phyloP scores from a whole-genome alignment of 2,797 vertebrate genomes.

The Xenopus petersii region DNA sequence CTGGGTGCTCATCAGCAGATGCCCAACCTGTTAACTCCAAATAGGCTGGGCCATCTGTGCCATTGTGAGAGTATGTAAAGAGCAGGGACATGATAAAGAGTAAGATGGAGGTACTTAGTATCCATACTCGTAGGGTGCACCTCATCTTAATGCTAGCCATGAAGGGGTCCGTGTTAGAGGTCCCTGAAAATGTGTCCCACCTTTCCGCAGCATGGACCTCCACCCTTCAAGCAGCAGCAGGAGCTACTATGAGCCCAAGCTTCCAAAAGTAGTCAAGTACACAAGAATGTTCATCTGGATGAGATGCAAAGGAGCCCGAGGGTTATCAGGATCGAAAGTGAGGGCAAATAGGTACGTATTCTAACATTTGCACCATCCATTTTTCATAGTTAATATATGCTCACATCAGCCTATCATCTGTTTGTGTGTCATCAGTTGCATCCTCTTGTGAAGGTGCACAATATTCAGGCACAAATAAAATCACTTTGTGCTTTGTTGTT shows the following conservation, averaged over 20 bases:
- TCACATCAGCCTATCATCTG: neutral
- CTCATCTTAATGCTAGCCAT: conserved; percentile 63
- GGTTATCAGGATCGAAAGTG: too few species aligned
- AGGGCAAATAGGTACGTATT: neutral
- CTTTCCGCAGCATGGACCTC: conserved; percentile 34
- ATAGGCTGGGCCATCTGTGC: conserved; percentile 77
- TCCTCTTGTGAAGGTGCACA: neutral
- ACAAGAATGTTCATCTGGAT: neutral
- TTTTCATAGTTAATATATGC: too few species aligned
- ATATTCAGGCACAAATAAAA: neutral
- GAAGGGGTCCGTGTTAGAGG: conserved; percentile 4
- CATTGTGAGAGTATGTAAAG: conserved; percentile 89
- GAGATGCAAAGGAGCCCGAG: neutral
- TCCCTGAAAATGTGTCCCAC: conserved; percentile 17
- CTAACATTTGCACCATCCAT: neutral
- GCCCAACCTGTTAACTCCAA: conserved; percentile 78
- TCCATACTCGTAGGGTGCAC: conserved; percentile 87
- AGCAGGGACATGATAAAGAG: conserved; percentile 92
- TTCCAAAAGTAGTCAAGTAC: neutral
- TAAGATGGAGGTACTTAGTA: conserved; percentile 83
- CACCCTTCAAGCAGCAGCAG: conserved; percentile 1
- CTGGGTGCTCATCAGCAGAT: conserved; percentile 76
- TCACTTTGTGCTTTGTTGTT: neutral
- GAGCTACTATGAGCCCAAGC: conserved; percentile 13
- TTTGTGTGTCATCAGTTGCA: neutral